These are phyloP conservation scores for Poecilia latipinna DNA, from an alignment of 2,113 vertebrate genomes.

Conservation along the genomic window DNA sequence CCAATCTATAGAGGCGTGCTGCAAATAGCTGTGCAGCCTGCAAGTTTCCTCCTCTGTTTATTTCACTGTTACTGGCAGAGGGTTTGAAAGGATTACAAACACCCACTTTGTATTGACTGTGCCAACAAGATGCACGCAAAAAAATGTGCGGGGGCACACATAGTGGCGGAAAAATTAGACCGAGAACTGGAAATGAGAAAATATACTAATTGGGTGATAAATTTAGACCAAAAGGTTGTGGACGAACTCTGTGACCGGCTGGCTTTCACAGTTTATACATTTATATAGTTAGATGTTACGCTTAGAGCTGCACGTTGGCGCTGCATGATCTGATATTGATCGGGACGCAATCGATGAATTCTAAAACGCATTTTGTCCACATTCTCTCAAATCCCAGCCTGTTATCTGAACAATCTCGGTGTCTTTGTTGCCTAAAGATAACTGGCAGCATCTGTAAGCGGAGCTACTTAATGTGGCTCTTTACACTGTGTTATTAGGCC, in stretches of 20 bases:
- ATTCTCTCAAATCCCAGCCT: background rate
- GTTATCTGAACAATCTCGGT: background rate
- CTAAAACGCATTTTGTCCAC: background rate
- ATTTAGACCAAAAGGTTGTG: background rate
- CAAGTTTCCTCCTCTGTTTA: conserved; percentile 56
- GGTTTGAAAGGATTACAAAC: conserved; percentile 64
- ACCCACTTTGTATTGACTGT: conserved; percentile 54
- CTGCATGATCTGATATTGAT: conserved; percentile 47
- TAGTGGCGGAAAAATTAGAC: conserved; percentile 37
- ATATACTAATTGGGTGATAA: conserved; percentile 6
- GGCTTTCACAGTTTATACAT: conserved; percentile 25
- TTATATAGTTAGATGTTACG: conserved; percentile 4
- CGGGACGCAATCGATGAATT: background rate
- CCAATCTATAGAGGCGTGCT: conserved; percentile 55
- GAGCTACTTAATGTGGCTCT: conserved; percentile 30
- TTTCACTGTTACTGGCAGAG: conserved; percentile 63
- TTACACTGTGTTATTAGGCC: conserved; percentile 25
- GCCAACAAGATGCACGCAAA: conserved; percentile 53
- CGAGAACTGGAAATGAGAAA: background rate
- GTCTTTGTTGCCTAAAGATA: conserved; percentile 8
- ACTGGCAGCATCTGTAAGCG: conserved; percentile 8
- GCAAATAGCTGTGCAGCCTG: conserved; percentile 45
- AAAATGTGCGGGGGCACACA: conserved; percentile 28
- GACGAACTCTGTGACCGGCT: background rate
- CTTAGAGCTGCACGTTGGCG: conserved; percentile 17